Conservation (phyloP, 2,888 invertebrate species). For the Hoplodrina blanda region DNA sequence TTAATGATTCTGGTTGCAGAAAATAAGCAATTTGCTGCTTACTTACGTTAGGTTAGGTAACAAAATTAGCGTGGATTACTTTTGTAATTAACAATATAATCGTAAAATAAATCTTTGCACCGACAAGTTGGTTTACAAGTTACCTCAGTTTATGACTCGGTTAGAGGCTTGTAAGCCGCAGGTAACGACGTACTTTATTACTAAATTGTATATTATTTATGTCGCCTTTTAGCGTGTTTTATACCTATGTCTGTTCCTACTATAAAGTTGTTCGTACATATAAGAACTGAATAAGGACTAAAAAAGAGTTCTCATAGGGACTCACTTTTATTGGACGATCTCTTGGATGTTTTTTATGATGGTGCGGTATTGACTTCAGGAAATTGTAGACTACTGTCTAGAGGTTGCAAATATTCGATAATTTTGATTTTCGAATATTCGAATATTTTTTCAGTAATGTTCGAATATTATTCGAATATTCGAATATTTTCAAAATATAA, state of each 20-base stretch:
- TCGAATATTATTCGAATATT: too few relatives aligned
- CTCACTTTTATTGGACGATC: slow-evolving; percentile 44
- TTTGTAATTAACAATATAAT: slow-evolving; percentile 51
- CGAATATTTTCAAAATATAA: too few relatives aligned
- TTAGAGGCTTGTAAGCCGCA: slow-evolving; percentile 75
- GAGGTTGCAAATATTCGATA: too few relatives aligned
- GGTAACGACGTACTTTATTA: slow-evolving; percentile 82
- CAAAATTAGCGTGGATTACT: slow-evolving; percentile 22
- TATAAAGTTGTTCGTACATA: slow-evolving; percentile 69
- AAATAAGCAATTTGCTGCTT: slow-evolving; percentile 29
- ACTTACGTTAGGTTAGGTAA: slow-evolving; percentile 17
- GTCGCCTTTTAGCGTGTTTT: slow-evolving; percentile 71
- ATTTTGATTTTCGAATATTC: too few relatives aligned
- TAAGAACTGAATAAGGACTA: slow-evolving; percentile 62
- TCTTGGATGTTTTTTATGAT: too few relatives aligned
- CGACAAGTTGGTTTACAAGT: slow-evolving; percentile 69
- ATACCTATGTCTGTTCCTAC: slow-evolving; percentile 69
- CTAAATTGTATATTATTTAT: slow-evolving; percentile 81
- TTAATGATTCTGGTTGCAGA: slow-evolving; percentile 32
- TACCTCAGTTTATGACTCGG: slow-evolving; percentile 72
- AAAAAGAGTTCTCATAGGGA: slow-evolving; percentile 29
- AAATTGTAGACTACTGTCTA: slow-evolving; percentile 39
- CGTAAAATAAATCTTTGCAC: slow-evolving; percentile 57
- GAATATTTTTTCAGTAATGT: too few relatives aligned
- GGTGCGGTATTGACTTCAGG: slow-evolving; percentile 33